Base-by-base conservation (phyloP, 2,113 vertebrate species). In the Mohoua ochrocephala region DNA sequence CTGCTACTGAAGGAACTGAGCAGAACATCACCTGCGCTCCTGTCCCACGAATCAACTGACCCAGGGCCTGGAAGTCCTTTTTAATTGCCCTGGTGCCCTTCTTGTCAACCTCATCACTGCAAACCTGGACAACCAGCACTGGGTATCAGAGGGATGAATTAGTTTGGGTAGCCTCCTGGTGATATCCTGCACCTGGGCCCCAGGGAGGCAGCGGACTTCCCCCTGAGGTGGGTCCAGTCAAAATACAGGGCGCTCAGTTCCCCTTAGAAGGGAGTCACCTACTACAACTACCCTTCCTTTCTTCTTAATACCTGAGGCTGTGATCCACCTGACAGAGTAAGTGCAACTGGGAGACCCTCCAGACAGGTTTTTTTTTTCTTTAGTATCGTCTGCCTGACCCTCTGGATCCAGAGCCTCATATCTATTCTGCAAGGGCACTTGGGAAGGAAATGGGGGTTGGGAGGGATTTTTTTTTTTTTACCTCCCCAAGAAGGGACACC, bases 11-110 rank as follows among this genome's bases (percentile, higher is more conserved):
- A 61, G 16, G 13, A 53, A 61, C 21, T 8, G 11, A 61, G 31
- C 26, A 31, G 45, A 50, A 9, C 14, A 71, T 31, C 26, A 61
- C 10, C 31, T 21, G 17, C 0, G 0, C 7, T 61, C 37, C 21
- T 44, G 27, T 9, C 16, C 37, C 45, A 21, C 16, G 3, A 37
- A 21, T 16, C 21, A 37, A 16, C 0, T 3, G 4, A 53, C 21
- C 56, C 47, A 61, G 26, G 44, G 3, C 8, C 22, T 6, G 26
- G 1, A 61, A 37, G 56, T 31, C 16, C 33, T 31, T 35, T 52
- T 9, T 15, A 52, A 61, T 0, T 44, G 21, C 21, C 12, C 21
- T 22, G 17, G 13, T 37, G 26, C 4, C 20, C 31, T 35, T 52
- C 47, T 10, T 31, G 27, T 44, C 33, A 61, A 21, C 37, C 21